These are phyloP conservation scores for Cosmorhoe ocellata DNA, from an alignment of 2,888 invertebrate species.

Conservation along the genomic window DNA sequence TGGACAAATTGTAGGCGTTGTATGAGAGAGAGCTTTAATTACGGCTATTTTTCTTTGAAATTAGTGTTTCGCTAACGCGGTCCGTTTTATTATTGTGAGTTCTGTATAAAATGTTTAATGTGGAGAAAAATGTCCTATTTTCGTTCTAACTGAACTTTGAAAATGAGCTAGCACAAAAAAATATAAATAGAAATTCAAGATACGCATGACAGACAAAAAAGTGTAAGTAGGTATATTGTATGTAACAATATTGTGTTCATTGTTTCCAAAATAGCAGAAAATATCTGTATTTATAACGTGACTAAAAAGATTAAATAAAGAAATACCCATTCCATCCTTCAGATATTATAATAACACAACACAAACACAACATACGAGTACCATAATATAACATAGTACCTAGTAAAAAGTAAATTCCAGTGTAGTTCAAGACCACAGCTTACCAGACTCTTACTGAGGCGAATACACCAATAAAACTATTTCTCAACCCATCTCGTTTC, in stretches of 20 bases:
- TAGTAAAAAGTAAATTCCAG: constrained; percentile 22
- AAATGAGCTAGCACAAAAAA: not conserved
- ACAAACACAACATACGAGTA: no score
- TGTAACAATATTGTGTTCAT: no score
- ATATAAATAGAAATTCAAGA: not conserved
- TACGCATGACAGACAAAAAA: no score
- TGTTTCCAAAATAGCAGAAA: no score
- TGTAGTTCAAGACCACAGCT: not conserved
- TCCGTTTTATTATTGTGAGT: constrained; percentile 17
- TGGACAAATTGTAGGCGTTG: constrained; percentile 30
- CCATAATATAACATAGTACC: no score
- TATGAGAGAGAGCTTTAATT: constrained; percentile 22
- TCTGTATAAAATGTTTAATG: constrained; percentile 14
- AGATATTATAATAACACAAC: no score
- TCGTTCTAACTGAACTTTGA: not conserved
- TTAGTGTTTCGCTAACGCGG: constrained; percentile 23
- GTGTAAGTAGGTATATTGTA: no score
- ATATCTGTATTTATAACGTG: no score
- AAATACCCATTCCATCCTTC: no score
- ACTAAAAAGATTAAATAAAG: no score
- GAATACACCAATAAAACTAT: constrained; percentile 71
- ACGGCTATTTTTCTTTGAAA: constrained; percentile 28
- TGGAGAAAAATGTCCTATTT: not conserved
- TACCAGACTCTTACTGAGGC: constrained; percentile 1
- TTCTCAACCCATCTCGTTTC: constrained; percentile 49